Evolutionary conservation across 2,888 invertebrate genomes (phyloP).

Genomic region (Mythimna albipuncta): DNA sequence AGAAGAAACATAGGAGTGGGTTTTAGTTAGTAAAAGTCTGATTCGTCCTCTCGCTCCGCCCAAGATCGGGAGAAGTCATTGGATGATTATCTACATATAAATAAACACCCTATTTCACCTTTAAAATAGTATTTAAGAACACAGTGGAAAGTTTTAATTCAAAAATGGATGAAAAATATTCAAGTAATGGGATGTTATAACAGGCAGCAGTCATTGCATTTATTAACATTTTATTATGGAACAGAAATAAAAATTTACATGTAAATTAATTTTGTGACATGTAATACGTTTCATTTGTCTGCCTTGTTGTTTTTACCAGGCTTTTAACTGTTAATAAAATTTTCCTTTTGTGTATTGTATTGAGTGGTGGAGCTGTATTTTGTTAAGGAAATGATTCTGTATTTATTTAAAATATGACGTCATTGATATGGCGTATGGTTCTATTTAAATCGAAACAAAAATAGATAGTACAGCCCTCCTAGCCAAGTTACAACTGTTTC

Average conservation of each 20-base stretch:
- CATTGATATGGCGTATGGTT: not conserved
- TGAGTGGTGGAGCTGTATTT: not conserved
- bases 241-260: slow-evolving; percentile 59
- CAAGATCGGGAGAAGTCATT: too few relatives aligned
- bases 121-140: not conserved
- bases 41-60: too few relatives aligned
- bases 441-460: not conserved
- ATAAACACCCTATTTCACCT: too few relatives aligned
- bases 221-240: slow-evolving; percentile 63
- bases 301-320: not conserved
- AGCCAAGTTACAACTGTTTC: too few relatives aligned
- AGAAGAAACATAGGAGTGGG: too few relatives aligned
- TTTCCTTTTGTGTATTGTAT: not conserved
- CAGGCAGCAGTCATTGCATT: slow-evolving; percentile 35
- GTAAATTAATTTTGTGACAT: slow-evolving; percentile 27
- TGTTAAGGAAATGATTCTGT: not conserved
- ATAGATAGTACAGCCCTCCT: too few relatives aligned
- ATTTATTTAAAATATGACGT: not conserved
- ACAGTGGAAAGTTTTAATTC: not conserved
- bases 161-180: not conserved
- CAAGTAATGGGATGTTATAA: not conserved
- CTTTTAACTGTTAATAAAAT: not conserved
- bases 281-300: slow-evolving; percentile 7
- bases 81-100: too few relatives aligned
- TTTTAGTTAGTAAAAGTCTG: too few relatives aligned